phyloP scores from a whole-genome alignment of 2,888 invertebrate genomes.

The Exocentrus adspersus region DNA sequence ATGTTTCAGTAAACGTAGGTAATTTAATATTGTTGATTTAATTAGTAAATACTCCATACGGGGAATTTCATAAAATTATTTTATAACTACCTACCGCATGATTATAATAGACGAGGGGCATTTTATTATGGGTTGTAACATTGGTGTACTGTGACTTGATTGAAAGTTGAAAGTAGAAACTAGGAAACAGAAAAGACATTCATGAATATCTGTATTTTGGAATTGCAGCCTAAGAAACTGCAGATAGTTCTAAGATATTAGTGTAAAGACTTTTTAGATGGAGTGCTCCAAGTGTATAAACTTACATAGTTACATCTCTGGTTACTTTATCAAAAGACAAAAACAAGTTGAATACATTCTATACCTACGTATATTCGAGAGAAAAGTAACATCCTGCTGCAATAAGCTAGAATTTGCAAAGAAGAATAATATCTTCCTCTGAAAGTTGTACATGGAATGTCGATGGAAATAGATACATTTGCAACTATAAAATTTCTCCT shows the following conservation, averaged over 20 bases:
- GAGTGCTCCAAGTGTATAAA: no score
- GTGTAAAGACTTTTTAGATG: no score
- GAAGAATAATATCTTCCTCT: not conserved
- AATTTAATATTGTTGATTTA: slow-evolving; percentile 29
- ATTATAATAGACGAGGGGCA: not conserved
- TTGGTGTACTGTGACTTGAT: no score
- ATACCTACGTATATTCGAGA: not conserved
- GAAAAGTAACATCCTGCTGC: not conserved
- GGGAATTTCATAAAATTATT: slow-evolving; percentile 24
- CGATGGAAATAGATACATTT: not conserved
- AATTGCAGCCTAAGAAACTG: no score
- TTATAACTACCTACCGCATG: slow-evolving; percentile 18
- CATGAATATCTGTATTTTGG: no score
- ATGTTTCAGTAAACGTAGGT: slow-evolving; percentile 27
- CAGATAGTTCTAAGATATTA: no score
- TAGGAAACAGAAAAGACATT: no score
- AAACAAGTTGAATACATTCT: not conserved
- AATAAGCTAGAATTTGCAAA: not conserved
- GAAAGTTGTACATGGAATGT: not conserved
- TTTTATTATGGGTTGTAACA: no score
- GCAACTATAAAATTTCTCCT: not conserved
- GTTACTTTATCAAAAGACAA: not conserved
- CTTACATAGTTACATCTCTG: no score
- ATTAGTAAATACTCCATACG: slow-evolving; percentile 27
- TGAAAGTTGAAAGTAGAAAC: no score